Evolutionary conservation across 2,113 vertebrate species (phyloP).

Genomic region (Irena cyanogastra): DNA sequence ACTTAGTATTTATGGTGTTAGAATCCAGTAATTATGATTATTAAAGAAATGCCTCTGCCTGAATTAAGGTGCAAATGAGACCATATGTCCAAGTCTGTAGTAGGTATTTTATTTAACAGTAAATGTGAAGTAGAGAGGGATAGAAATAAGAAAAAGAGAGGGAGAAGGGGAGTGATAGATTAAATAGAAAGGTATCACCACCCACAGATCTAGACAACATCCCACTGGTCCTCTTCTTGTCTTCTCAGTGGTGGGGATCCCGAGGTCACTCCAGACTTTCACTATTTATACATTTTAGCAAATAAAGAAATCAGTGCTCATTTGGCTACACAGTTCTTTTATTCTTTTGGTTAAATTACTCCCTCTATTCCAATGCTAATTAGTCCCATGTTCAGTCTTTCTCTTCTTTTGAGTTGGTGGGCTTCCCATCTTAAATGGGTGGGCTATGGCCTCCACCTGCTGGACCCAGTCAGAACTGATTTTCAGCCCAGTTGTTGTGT

Average conservation of each 20-base stretch:
- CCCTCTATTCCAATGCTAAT: not conserved
- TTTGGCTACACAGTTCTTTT: not conserved
- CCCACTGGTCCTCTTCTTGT: not conserved
- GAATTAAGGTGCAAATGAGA: not conserved
- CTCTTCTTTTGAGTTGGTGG: not conserved
- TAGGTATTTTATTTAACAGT: not conserved
- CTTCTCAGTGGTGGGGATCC: not conserved
- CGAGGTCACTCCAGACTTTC: not conserved
- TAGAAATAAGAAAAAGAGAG: not conserved
- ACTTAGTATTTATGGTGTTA: not conserved
- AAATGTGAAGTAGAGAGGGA: not conserved
- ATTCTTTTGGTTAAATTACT: not conserved
- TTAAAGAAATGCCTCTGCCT: not conserved
- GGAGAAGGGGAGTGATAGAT: not conserved
- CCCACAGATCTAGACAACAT: not conserved
- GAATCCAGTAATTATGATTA: not conserved
- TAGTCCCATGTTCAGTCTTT: not conserved
- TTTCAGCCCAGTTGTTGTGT: not conserved
- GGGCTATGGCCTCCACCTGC: not conserved
- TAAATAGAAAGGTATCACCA: not conserved
- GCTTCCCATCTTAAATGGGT: not conserved
- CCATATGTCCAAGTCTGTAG: not conserved
- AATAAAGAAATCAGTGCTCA: not conserved
- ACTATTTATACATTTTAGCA: not conserved
- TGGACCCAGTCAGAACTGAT: not conserved